Evolutionary conservation across 2,797 vertebrate species (phyloP), one percentile per base, ranked within the genome.

Genomic region (Chelon labrosus): DNA sequence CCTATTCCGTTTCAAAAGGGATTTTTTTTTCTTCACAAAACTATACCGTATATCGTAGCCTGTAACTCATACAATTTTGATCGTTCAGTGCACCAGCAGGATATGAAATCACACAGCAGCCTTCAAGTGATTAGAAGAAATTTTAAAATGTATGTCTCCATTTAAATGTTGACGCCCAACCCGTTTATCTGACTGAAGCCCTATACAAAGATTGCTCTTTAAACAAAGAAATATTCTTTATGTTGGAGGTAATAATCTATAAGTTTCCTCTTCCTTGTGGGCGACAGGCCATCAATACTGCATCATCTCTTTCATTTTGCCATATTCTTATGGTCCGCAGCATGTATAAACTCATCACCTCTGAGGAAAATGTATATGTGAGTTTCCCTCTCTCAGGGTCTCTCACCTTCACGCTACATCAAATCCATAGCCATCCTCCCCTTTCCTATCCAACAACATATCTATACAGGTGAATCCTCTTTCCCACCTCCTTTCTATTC

Each of bases 381-480:
- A n/a, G 52, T 73, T 80, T 37, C 54, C 65, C 54, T 85, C 77
- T 79, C 74, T 82, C 70, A 51, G 76, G 82, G 82, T 66, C 77
- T 86, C 73, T 82, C 73, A 73, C 87, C 88, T 87, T 85, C 86
- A 69, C 88, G 79, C 55, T 35, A 27, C 83, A 78, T 89, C 65
- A 84, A 83, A 87, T 90, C 87, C 50, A 87, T 80, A 85, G 70
- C 64, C 70, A 70, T 73, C 75, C 68, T 83, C 37, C 53, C 42
- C 64, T 71, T 74, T 52, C 73, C 70, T 60, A 75, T 73, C 53
- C 63, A n/a, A 17, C 78, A 71, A 79, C 61, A 38, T 65, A 75
- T 89, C 88, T 72, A 77, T 81, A 86, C 91, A 92, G 90, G 91
- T 91, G 82, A 92, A 87, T 82, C 82, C 82, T 82, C 52, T 83